phyloP scores from a whole-genome alignment of 2,113 vertebrate species.

The Cepphus grylle region DNA sequence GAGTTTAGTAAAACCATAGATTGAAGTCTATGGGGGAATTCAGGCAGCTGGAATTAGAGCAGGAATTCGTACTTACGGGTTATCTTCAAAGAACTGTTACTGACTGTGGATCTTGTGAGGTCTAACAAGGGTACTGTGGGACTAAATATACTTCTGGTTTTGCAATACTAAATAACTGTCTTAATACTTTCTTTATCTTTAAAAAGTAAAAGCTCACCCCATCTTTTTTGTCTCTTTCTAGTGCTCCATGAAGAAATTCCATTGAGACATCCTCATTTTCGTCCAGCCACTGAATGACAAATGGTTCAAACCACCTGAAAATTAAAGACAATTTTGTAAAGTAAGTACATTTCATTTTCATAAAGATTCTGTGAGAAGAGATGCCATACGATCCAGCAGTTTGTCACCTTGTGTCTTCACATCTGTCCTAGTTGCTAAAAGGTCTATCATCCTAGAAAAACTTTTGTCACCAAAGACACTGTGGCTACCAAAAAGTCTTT shows the following conservation, averaged over 20 bases:
- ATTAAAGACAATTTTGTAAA: neutral
- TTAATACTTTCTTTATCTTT: neutral
- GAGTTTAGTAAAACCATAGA: neutral
- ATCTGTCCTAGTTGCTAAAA: neutral
- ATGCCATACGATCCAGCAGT: neutral
- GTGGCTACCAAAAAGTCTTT: neutral
- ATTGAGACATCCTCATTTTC: slow-evolving; percentile 97
- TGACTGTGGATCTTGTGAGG: neutral
- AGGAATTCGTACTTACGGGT: neutral
- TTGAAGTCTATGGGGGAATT: neutral
- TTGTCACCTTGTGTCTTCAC: neutral
- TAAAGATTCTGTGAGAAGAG: neutral
- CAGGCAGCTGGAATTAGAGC: neutral
- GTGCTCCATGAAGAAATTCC: slow-evolving; percentile 95
- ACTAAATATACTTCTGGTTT: neutral
- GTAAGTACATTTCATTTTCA: neutral
- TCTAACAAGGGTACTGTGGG: neutral
- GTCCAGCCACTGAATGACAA: slow-evolving; percentile 98
- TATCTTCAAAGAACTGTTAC: neutral
- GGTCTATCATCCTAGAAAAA: neutral
- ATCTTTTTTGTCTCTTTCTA: slow-evolving; percentile 97
- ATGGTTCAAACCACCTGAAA: slow-evolving; percentile 96
- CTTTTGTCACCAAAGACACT: neutral
- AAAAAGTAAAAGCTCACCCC: slow-evolving; percentile 80
- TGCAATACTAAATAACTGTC: neutral